Percentiles rank a stretch among this genome's conserved stretches.
phyloP scores from a whole-genome alignment of 2,113 vertebrate species.

The Solea solea region DNA sequence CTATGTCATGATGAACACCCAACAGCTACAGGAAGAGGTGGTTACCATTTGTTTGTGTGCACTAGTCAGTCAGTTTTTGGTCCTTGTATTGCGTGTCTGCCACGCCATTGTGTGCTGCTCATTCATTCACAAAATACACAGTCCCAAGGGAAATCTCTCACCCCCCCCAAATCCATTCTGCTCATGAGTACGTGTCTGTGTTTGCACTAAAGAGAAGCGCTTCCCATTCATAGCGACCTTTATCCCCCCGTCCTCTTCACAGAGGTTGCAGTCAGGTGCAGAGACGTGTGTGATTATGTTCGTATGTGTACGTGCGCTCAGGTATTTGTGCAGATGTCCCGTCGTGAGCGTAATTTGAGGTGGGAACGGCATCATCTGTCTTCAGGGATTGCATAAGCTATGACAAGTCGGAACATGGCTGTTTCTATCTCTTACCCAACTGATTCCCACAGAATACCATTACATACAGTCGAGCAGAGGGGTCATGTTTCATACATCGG shows the following conservation, averaged over 20 bases:
- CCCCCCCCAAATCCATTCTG: slow-evolving; percentile 21
- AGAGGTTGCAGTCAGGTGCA: neutral
- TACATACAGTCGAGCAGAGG: slow-evolving; percentile 33
- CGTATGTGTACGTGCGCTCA: neutral
- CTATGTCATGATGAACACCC: slow-evolving; percentile 66
- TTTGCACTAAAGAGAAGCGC: slow-evolving; percentile 24
- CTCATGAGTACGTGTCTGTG: slow-evolving; percentile 21
- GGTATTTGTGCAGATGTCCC: slow-evolving; percentile 30
- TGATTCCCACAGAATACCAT: slow-evolving; percentile 52
- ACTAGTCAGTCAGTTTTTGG: slow-evolving; percentile 25
- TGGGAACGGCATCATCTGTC: slow-evolving; percentile 44
- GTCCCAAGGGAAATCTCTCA: slow-evolving; percentile 51
- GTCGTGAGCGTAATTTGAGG: slow-evolving; percentile 48
- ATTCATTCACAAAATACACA: slow-evolving; percentile 70
- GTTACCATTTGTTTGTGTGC: slow-evolving; percentile 37
- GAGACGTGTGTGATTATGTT: slow-evolving; percentile 2
- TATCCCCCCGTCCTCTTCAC: neutral
- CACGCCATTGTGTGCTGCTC: slow-evolving; percentile 58
- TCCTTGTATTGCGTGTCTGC: slow-evolving; percentile 44
- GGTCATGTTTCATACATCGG: slow-evolving; percentile 45
- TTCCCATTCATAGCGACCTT: slow-evolving; percentile 6
- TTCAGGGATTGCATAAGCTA: slow-evolving; percentile 56
- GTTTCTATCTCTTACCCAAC: slow-evolving; percentile 43
- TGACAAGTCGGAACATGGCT: slow-evolving; percentile 47
- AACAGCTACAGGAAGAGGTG: slow-evolving; percentile 53